A percentile compares a stretch with the other conserved stretches of the same genome.
Evolutionary conservation across 2,113 vertebrate genomes (phyloP).

Genomic region (Aleadryas rufinucha): DNA sequence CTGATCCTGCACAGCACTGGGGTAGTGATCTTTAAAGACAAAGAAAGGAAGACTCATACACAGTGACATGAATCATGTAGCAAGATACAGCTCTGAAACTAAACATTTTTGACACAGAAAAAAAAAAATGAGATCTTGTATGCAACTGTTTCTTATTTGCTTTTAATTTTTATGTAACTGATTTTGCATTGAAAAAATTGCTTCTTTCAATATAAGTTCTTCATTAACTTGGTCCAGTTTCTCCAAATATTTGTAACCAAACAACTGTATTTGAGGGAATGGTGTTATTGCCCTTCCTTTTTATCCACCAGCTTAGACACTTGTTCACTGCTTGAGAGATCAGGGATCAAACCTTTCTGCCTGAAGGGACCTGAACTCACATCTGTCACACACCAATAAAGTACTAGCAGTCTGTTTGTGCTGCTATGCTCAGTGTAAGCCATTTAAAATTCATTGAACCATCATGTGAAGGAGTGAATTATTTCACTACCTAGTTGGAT

Average conservation of each 20-base stretch:
- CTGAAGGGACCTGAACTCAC: conserved; percentile 11
- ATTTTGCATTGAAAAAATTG: neutral
- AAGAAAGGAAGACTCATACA: neutral
- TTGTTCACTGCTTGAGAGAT: neutral
- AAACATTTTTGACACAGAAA: neutral
- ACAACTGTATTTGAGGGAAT: neutral
- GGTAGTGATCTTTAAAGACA: neutral
- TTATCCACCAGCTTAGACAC: neutral
- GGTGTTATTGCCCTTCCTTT: neutral
- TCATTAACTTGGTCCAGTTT: neutral
- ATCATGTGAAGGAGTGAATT: neutral
- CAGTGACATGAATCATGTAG: neutral
- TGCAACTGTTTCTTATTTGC: neutral
- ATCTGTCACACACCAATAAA: conserved; percentile 1
- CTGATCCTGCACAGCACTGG: neutral
- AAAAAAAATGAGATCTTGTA: neutral
- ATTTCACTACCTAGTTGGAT: neutral
- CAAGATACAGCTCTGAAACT: neutral
- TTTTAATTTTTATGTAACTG: neutral
- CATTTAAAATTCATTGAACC: conserved; percentile 49
- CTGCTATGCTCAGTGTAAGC: neutral
- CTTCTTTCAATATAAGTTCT: neutral
- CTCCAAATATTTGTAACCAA: neutral
- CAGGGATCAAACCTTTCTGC: neutral
- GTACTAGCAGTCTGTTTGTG: neutral